These are phyloP conservation scores for Zophobas morio DNA, from an alignment of 1,140 invertebrate genomes.

Conservation along the genomic window DNA sequence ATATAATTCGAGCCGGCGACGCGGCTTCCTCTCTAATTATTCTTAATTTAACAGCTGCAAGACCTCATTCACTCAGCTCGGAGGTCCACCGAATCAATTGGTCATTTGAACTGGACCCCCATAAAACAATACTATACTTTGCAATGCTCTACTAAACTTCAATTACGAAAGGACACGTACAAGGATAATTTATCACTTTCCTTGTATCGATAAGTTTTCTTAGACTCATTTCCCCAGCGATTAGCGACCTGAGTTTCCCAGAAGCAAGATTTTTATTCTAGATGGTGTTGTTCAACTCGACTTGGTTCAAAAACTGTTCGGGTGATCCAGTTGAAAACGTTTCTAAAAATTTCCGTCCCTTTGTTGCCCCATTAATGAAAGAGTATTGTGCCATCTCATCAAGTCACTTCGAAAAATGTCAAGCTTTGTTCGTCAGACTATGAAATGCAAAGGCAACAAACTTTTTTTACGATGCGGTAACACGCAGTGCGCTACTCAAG, in stretches of 20 bases:
- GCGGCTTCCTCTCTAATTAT: constrained; percentile 36
- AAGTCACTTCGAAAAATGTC: constrained; percentile 29
- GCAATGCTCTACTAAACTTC: constrained; percentile 14
- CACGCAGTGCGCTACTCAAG: constrained; percentile 20
- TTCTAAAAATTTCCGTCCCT: neutral
- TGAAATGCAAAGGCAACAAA: constrained; percentile 34
- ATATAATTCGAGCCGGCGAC: constrained; percentile 38
- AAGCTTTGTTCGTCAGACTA: constrained; percentile 36
- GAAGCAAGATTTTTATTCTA: too few relatives aligned
- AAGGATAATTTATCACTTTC: constrained; percentile 8
- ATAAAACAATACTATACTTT: constrained; percentile 17
- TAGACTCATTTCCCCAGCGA: too few relatives aligned
- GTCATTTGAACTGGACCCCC: constrained; percentile 9
- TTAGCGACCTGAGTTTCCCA: too few relatives aligned
- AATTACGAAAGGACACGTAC: constrained; percentile 16
- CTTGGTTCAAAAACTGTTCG: too few relatives aligned
- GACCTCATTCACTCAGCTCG: constrained; percentile 22
- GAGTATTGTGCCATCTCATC: constrained; percentile 39
- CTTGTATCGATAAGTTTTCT: neutral
- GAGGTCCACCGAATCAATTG: constrained; percentile 30
- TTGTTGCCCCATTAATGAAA: constrained; percentile 20
- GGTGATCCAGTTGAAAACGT: too few relatives aligned
- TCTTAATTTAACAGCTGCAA: constrained; percentile 41
- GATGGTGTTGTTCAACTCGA: too few relatives aligned
- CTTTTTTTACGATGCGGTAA: constrained; percentile 36